phyloP scores from a whole-genome alignment of 2,888 invertebrate species.

The Apantesis nais region DNA sequence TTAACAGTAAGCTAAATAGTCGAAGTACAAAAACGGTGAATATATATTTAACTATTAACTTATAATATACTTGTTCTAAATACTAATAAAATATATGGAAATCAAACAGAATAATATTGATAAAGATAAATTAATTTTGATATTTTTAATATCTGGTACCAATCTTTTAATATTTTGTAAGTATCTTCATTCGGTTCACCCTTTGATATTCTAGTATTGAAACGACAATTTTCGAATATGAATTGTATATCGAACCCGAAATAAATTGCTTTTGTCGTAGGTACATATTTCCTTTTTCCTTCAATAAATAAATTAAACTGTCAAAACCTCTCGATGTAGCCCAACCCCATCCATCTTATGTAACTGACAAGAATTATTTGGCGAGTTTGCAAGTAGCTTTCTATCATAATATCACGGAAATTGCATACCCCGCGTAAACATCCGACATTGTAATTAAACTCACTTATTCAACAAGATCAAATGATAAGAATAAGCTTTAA shows the following conservation, averaged over 20 bases:
- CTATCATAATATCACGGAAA: conserved; percentile 35
- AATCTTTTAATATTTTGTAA: not conserved
- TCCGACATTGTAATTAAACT: conserved; percentile 33
- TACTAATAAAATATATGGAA: not conserved
- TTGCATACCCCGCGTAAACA: conserved; percentile 31
- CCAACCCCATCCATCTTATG: not conserved
- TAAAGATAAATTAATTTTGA: not conserved
- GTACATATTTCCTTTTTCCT: conserved; percentile 9
- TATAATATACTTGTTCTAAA: not conserved
- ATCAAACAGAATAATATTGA: not conserved
- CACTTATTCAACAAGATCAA: conserved; percentile 17
- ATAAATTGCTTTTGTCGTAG: conserved; percentile 8
- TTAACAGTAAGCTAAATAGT: no score
- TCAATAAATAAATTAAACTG: conserved; percentile 16
- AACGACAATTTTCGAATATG: not conserved
- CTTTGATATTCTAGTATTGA: conserved; percentile 2
- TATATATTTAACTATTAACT: not conserved
- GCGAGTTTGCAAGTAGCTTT: conserved; percentile 42
- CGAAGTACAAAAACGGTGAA: no score
- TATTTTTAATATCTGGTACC: not conserved
- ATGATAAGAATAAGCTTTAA: not conserved
- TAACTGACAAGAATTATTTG: conserved; percentile 48
- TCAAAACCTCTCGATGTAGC: conserved; percentile 22
- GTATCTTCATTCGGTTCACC: not conserved
- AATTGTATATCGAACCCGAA: conserved; percentile 3